phyloP scores from a whole-genome alignment of 2,797 vertebrate species.

The Tolypeutes matacus region DNA sequence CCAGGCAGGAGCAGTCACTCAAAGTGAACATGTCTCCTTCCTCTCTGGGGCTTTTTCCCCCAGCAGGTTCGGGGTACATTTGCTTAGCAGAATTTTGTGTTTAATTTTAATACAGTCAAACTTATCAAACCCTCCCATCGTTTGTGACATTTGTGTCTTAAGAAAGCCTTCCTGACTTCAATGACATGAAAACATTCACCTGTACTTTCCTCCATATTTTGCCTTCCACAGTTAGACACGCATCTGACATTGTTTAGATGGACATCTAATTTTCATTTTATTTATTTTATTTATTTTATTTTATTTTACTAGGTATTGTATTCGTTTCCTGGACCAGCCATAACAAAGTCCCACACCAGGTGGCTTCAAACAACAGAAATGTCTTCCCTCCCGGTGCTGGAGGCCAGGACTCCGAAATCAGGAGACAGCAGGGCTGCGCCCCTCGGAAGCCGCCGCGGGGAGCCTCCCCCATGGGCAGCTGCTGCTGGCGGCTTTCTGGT shows the following conservation, averaged over 20 bases:
- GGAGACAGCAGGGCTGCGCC: too few species aligned
- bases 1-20: rapidly evolving
- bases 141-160: neutral
- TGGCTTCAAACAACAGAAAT: too few species aligned
- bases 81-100: neutral
- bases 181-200: rapidly evolving
- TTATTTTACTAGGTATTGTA: neutral
- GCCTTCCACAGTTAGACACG: neutral
- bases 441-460: too few species aligned
- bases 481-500: too few species aligned
- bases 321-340: too few species aligned
- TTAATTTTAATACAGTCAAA: neutral
- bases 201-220: neutral
- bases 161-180: neutral
- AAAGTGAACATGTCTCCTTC: neutral
- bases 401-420: too few species aligned
- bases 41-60: rapidly evolving
- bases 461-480: too few species aligned
- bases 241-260: neutral
- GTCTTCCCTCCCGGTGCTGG: too few species aligned
- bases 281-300: neutral
- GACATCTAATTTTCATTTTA: neutral
- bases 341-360: too few species aligned
- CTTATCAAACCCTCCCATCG: neutral
- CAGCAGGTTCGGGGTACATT: neutral